phyloP scores from a whole-genome alignment of 2,888 invertebrate species.

The Dolichomitus sp. region DNA sequence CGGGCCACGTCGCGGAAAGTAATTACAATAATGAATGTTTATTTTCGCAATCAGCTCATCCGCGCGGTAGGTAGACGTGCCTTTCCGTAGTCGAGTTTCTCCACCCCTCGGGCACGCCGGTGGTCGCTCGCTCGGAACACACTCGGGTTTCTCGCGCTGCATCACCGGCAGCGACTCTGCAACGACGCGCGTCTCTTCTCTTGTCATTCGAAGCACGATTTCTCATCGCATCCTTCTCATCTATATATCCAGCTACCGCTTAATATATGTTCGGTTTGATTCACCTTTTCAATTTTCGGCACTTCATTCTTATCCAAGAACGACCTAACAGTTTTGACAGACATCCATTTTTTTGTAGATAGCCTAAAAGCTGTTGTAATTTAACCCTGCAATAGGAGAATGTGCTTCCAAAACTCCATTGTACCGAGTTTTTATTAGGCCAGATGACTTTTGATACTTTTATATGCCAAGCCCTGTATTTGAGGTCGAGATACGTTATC shows the following conservation, averaged over 20 bases:
- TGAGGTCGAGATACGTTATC: neutral
- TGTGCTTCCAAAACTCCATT: too few relatives aligned
- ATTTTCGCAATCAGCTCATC: conserved; percentile 83
- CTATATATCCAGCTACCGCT: conserved; percentile 57
- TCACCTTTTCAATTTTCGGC: conserved; percentile 26
- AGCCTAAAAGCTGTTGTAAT: too few relatives aligned
- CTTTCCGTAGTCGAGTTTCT: conserved; percentile 73
- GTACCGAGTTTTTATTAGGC: too few relatives aligned
- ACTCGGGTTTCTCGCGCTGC: conserved; percentile 15
- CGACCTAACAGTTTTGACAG: too few relatives aligned
- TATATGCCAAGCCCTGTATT: neutral
- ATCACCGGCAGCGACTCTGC: conserved; percentile 26
- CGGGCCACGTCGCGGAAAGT: conserved; percentile 80
- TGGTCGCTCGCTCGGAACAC: conserved; percentile 58
- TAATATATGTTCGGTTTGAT: conserved; percentile 47
- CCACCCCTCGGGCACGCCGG: conserved; percentile 71
- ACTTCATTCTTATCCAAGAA: too few relatives aligned
- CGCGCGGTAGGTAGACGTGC: conserved; percentile 80
- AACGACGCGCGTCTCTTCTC: conserved; percentile 57
- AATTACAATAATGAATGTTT: conserved; percentile 85
- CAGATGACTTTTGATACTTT: too few relatives aligned
- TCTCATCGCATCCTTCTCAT: conserved; percentile 65
- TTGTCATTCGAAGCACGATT: conserved; percentile 70
- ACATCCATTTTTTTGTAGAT: too few relatives aligned
- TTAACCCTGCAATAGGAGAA: too few relatives aligned